These are phyloP conservation scores for Synanthedon vespiformis DNA, from an alignment of 2,888 invertebrate species.

Conservation along the genomic window DNA sequence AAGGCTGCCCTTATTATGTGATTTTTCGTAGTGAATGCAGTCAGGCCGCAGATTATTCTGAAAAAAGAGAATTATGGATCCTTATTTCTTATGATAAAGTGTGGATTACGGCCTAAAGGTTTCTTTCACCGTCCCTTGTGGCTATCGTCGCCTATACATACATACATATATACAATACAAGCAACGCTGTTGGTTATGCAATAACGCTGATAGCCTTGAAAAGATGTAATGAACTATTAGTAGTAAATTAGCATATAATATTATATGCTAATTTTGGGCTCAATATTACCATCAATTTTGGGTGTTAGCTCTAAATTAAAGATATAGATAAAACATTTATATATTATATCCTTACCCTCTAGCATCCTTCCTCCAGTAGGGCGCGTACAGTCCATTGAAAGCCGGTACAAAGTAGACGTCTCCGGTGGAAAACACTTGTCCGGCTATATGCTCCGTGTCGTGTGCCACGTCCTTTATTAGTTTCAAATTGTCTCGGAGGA, in stretches of 20 bases:
- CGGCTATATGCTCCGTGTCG: conserved; percentile 79
- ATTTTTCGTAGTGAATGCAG: conserved; percentile 91
- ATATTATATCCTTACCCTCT: conserved; percentile 76
- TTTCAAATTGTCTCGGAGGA: conserved; percentile 92
- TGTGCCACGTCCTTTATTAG: conserved; percentile 81
- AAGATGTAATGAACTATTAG: no score
- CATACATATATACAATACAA: no score
- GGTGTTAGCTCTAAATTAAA: no score
- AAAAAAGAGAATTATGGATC: conserved; percentile 13
- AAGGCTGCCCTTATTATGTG: conserved; percentile 95
- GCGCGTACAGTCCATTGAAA: conserved; percentile 96
- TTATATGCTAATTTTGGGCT: background rate
- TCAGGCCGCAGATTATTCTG: conserved; percentile 92
- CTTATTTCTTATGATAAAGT: background rate
- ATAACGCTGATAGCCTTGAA: no score
- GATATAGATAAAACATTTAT: no score
- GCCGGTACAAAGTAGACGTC: conserved; percentile 99
- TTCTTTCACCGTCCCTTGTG: background rate
- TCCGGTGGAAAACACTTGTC: conserved; percentile 86
- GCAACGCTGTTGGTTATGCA: no score
- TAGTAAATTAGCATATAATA: no score
- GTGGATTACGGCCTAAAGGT: background rate
- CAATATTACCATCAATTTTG: no score
- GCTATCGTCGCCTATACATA: no score
- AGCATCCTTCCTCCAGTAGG: conserved; percentile 98